A percentile compares a stretch with the other conserved stretches of the same genome.
phyloP scores from a whole-genome alignment of 2,113 vertebrate species.

The Neotoma lepida region DNA sequence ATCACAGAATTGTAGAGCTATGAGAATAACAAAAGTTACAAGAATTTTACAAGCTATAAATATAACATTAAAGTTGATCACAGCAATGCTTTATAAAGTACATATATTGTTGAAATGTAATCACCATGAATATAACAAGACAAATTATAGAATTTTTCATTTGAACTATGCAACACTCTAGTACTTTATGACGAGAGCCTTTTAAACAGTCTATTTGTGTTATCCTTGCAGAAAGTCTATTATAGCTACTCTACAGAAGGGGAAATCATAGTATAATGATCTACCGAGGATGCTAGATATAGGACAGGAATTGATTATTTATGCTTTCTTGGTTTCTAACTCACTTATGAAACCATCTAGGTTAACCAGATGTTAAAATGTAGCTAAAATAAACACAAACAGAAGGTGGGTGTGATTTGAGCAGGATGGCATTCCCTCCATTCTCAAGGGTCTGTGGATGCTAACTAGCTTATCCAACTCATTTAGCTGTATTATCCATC shows the following conservation, averaged over 20 bases:
- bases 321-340: constrained; percentile 72
- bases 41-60: not conserved
- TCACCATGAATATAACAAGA: not conserved
- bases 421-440: not conserved
- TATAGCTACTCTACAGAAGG: constrained; percentile 53
- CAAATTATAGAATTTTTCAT: constrained; percentile 21
- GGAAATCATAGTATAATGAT: constrained; percentile 45
- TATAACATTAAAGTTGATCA: not conserved
- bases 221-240: constrained; percentile 48
- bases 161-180: not conserved
- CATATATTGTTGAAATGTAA: not conserved
- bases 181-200: not conserved
- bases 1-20: not conserved
- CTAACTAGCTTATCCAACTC: not conserved
- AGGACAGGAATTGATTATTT: constrained; percentile 63
- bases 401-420: constrained; percentile 19
- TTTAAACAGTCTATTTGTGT: constrained; percentile 52
- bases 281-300: constrained; percentile 50
- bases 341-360: constrained; percentile 67
- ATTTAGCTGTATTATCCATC: not conserved
- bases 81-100: not conserved
- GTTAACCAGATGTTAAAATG: constrained; percentile 65
- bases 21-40: not conserved
- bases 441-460: not conserved
- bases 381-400: constrained; percentile 62